A percentile compares a stretch with the other conserved stretches of the same genome.
Conservation (phyloP, 2,113 vertebrate genomes). For the Meles meles region DNA sequence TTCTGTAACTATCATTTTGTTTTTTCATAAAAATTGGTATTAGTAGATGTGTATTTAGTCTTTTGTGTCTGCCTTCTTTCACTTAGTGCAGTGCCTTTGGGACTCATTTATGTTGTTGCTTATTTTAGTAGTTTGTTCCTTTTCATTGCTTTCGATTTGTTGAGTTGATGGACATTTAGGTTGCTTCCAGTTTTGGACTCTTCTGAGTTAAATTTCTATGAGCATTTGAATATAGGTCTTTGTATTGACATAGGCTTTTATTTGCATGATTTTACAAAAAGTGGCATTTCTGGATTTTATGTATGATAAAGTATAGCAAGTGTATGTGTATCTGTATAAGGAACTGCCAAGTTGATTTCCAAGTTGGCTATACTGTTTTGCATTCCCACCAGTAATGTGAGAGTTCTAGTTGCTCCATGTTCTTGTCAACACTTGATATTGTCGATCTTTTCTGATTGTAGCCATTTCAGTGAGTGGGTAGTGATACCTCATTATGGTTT, state of each 20-base stretch:
- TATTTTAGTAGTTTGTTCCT: background rate
- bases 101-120: background rate
- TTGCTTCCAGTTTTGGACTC: background rate
- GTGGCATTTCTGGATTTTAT: background rate
- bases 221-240: background rate
- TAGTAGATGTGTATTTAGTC: background rate
- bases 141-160: background rate
- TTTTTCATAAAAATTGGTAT: background rate
- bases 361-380: background rate
- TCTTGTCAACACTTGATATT: background rate
- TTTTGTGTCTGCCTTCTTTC: background rate
- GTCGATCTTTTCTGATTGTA: background rate
- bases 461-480: background rate
- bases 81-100: background rate
- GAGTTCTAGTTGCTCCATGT: constrained; percentile 25
- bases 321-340: background rate
- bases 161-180: background rate
- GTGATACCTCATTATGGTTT: background rate
- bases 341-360: background rate
- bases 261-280: background rate
- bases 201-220: background rate
- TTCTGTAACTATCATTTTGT: background rate
- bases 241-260: background rate
- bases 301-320: background rate
- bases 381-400: background rate